Base-by-base conservation (phyloP, 1,140 invertebrate genomes). In the Tetragonula clypearis region DNA sequence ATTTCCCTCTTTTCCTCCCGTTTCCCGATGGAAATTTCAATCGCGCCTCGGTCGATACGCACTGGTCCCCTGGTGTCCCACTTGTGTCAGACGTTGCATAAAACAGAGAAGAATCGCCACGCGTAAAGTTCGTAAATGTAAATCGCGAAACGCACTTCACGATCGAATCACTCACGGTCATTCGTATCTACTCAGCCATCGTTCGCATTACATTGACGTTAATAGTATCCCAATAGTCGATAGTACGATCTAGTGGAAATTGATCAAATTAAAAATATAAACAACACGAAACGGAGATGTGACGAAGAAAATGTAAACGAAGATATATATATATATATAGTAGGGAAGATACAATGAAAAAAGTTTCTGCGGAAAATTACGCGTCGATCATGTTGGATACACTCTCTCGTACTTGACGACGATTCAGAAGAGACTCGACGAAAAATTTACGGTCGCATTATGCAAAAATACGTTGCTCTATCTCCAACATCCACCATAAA, bases 81-180 rank as follows among this genome's bases (percentile, higher is more conserved):
- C 56, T 79, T 84, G 79, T 79, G 79, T 84, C 82, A 49, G 65
- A 84, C 71, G 55, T 78, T 72, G 49, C 72, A 75, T 75, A 82
- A 82, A 82, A 4, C 35, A 65, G 80, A 76, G 55, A 82, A 76
- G 80, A 19, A 82, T 41, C 35, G 9, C 49, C 14, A 26, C 11
- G 79, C 41, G 41, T 49, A 15, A 35, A 19, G 49, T 49, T 60
- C 56, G 56, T 72, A 79, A 60, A 83, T 60, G 53, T 58, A 56
- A 83, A 78, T 78, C 8, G 41, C 21, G 23, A 75, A 74, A 62
- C 19, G 53, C 35, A 26, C 49, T 49, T 21, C 58, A 35, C 60
- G n/a, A 35, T 30, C 41, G 23, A 62, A 53, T 74, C 62, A 53
- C 79, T 35, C 41, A n/a, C 30, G 21, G 41, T n/a, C 66, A 55